Conservation (phyloP, 2,113 vertebrate species). For the Paramormyrops kingsleyae region DNA sequence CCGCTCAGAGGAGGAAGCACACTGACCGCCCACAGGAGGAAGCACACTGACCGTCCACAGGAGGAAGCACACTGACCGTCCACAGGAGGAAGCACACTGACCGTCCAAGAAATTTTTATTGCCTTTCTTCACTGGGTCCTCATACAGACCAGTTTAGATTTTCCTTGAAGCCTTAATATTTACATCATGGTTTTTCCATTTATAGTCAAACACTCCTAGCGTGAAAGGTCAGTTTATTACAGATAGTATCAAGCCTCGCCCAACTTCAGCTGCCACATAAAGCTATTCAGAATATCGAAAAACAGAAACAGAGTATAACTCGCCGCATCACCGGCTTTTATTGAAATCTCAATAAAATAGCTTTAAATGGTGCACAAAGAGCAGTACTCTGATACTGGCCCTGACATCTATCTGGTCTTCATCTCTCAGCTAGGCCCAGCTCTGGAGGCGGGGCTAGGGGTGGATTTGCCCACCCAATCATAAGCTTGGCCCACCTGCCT, state of each 20-base stretch:
- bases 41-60: background rate
- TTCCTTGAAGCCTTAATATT: slow-evolving; percentile 4
- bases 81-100: too few species aligned
- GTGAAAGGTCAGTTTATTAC: background rate
- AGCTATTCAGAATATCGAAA: background rate
- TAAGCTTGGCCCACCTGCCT: background rate
- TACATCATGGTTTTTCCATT: background rate
- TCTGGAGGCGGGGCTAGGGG: background rate
- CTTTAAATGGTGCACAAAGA: background rate
- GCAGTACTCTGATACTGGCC: background rate
- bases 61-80: background rate
- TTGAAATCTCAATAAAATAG: background rate
- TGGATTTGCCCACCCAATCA: background rate
- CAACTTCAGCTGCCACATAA: background rate
- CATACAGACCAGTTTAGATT: background rate
- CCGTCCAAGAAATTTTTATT: background rate
- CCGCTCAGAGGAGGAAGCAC: background rate
- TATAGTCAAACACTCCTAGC: background rate
- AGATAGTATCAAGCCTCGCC: background rate
- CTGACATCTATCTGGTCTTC: background rate
- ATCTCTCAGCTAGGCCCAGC: background rate
- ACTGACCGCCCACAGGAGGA: background rate
- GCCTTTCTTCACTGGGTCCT: background rate
- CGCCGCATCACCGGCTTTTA: background rate
- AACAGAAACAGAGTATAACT: background rate